Evolutionary conservation across 2,113 vertebrate species (phyloP).

Genomic region (Lampris incognitus): DNA sequence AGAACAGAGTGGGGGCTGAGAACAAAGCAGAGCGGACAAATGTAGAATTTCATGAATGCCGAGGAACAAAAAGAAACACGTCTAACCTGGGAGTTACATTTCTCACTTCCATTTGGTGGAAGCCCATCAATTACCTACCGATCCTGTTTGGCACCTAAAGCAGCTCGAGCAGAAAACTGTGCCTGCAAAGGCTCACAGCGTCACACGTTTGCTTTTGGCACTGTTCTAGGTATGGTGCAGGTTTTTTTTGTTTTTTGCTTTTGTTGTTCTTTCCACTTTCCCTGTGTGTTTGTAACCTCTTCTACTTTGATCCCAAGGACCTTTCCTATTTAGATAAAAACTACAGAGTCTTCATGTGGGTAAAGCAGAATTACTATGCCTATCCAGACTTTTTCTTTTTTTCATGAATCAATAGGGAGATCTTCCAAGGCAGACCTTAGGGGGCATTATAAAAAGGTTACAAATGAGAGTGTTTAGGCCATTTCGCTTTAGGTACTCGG

Average conservation of each 20-base stretch:
- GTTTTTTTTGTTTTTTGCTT: conserved; percentile 25
- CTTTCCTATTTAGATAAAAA: conserved; percentile 55
- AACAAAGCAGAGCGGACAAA: conserved; percentile 70
- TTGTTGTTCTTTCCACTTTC: background rate
- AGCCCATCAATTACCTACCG: conserved; percentile 39
- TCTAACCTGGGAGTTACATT: conserved; percentile 23
- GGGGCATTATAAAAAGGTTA: conserved; percentile 72
- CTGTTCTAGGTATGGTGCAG: conserved; percentile 5
- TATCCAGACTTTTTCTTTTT: conserved; percentile 44
- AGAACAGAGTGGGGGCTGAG: conserved; percentile 55
- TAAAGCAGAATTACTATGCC: conserved; percentile 57
- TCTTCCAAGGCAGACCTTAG: conserved; percentile 68
- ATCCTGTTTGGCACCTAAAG: conserved; percentile 30
- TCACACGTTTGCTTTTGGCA: conserved; percentile 30
- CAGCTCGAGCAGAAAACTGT: conserved; percentile 54
- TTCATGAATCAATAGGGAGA: conserved; percentile 73
- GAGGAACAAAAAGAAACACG: conserved; percentile 47
- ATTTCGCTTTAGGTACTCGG: conserved; percentile 67
- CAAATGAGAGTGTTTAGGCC: conserved; percentile 73
- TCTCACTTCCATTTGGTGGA: conserved; percentile 13
- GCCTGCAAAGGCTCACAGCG: conserved; percentile 52
- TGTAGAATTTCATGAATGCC: conserved; percentile 61
- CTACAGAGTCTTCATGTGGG: conserved; percentile 57
- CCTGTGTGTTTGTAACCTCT: conserved; percentile 38
- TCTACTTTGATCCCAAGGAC: conserved; percentile 44